phyloP scores from a whole-genome alignment of 2,113 vertebrate genomes.

The Xenus cinereus region DNA sequence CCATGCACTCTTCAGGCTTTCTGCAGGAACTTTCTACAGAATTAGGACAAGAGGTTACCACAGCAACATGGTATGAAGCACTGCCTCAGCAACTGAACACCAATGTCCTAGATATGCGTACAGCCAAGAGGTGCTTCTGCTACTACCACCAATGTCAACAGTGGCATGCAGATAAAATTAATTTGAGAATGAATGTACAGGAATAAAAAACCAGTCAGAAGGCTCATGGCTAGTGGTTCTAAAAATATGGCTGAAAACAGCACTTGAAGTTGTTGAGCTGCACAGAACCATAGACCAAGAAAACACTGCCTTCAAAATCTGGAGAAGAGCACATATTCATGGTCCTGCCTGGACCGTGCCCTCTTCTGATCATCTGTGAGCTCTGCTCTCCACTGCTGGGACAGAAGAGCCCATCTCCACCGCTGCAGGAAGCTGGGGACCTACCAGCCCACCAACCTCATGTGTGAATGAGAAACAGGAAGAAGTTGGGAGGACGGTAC shows the following conservation, averaged over 20 bases:
- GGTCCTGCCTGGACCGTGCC: accelerated
- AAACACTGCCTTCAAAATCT: not conserved
- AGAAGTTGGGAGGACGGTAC: not conserved
- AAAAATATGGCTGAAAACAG: not conserved
- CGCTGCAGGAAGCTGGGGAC: not conserved
- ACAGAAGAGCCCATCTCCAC: not conserved
- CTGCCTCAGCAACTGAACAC: not conserved
- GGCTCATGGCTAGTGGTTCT: not conserved
- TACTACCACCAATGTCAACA: not conserved
- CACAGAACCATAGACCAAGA: not conserved
- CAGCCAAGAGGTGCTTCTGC: not conserved
- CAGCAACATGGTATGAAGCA: not conserved
- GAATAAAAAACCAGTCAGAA: not conserved
- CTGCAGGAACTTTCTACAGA: not conserved
- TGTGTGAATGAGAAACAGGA: not conserved
- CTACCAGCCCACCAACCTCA: not conserved
- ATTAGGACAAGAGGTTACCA: conserved; percentile 10
- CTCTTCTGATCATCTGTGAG: not conserved
- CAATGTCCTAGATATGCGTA: accelerated
- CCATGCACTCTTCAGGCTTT: not conserved
- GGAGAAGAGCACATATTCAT: not conserved
- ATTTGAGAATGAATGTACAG: not conserved
- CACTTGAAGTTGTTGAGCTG: not conserved
- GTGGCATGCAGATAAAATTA: not conserved
- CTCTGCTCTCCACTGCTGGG: not conserved